Conservation (phyloP, 2,888 invertebrate genomes). For the Drosophila melanosoma region DNA sequence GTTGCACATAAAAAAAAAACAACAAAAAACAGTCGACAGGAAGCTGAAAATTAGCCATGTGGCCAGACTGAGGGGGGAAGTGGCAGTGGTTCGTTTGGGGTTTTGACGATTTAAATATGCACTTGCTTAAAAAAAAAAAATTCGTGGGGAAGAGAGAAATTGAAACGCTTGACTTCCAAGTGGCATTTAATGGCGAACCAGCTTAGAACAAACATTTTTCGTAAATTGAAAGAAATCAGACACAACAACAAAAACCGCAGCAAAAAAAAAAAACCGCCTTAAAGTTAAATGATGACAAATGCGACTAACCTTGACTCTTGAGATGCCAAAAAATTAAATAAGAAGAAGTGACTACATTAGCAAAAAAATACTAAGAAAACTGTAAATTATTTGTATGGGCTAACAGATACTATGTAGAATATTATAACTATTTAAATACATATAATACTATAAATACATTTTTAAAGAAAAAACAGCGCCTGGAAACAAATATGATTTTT, state of each 20-base stretch:
- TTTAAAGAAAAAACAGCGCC: neutral
- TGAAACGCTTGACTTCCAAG: conserved; percentile 46
- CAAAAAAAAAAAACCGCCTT: conserved; percentile 19
- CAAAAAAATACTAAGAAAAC: conserved; percentile 2
- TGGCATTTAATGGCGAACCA: conserved; percentile 65
- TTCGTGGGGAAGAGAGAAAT: neutral
- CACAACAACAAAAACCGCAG: conserved; percentile 38
- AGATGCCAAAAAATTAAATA: conserved; percentile 32
- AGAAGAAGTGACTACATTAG: conserved; percentile 31
- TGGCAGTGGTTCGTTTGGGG: neutral
- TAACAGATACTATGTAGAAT: conserved; percentile 28
- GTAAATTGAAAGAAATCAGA: conserved; percentile 76
- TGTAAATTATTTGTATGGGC: neutral
- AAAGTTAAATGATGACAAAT: conserved; percentile 76
- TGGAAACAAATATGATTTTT: neutral
- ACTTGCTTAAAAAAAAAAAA: neutral
- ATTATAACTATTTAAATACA: neutral
- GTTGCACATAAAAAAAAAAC: conserved; percentile 23
- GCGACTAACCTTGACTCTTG: conserved; percentile 69
- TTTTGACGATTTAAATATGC: conserved; percentile 26
- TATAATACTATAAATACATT: neutral
- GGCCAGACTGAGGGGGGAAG: neutral
- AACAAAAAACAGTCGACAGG: conserved; percentile 45
- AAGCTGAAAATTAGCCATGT: conserved; percentile 60
- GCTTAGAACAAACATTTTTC: conserved; percentile 68